Evolutionary conservation across 2,888 invertebrate species (phyloP), one percentile per base, ranked within the genome.

Genomic region (Meloe dianella): DNA sequence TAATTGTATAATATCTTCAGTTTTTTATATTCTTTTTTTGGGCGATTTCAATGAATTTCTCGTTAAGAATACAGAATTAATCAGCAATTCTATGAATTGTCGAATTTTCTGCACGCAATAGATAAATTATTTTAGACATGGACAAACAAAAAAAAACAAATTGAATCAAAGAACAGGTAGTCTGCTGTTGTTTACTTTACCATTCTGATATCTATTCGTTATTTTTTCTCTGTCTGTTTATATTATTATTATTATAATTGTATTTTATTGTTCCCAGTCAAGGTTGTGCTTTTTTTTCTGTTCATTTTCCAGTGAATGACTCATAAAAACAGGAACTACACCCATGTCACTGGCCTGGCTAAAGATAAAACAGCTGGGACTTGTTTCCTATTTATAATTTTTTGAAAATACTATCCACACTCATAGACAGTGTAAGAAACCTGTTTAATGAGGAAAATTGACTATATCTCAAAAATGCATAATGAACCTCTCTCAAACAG

Each of bases 301-400:
- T 27, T n/a, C 1, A 27, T 14, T 14, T 51, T 10, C 22, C 2
- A 22, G 20, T 22, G 51, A 54, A 27, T 60, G 60, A 60, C 60
- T 60, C 38, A 60, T n/a, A n/a, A 20, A 59, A 7, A 60, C 60
- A 60, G 60, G 60, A 60, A 60, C 60, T 60, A 10, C n/a, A n/a
- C 60, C 17, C 60, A 41, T 38, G 60, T 60, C 60, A 60, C 38
- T 60, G 60, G 60, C 60, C 60, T 60, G 6, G 27, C 22, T 12
- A 12, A 4, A 22, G 9, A 51, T 22, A 54, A 14, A 5, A 54
- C 47, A 27, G 12, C 54, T n/a, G 27, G 54, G 54, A 1, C 6
- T 54, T 27, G 27, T 8, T 22, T 22, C 51, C 14, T 24, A 54
- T 22, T 54, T 14, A 20, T 27, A 27, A 27, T 27, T 27, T 27